A percentile compares a stretch with the other conserved stretches of the same genome.
These are phyloP conservation scores for Julus scanicus DNA, from an alignment of 2,888 invertebrate genomes.

Conservation along the genomic window DNA sequence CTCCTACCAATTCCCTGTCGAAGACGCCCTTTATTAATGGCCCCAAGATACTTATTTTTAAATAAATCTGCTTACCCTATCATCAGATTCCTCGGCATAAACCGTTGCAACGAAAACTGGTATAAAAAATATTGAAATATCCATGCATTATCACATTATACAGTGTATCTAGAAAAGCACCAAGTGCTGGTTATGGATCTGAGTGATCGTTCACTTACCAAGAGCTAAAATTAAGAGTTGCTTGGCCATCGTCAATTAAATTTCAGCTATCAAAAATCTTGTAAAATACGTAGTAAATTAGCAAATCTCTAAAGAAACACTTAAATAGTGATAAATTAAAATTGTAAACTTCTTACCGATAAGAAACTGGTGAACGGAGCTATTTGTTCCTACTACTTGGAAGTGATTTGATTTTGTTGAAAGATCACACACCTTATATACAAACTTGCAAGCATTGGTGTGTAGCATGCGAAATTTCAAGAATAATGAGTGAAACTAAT, in stretches of 20 bases:
- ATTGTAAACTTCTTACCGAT: background rate
- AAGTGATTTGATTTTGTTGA: background rate
- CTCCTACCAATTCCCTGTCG: too few species aligned
- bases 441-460: background rate
- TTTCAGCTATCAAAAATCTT: background rate
- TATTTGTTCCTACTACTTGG: background rate
- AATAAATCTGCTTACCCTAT: slow-evolving; percentile 9
- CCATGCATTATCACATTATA: background rate
- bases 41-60: too few species aligned
- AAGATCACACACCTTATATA: slow-evolving; percentile 2
- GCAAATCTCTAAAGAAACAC: background rate
- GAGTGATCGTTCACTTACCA: background rate
- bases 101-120: slow-evolving; percentile 9
- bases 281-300: background rate
- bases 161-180: background rate
- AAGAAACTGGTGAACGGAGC: background rate
- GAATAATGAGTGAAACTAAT: background rate
- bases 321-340: too few species aligned
- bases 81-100: slow-evolving; percentile 23
- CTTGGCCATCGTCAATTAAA: background rate
- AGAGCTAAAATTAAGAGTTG: background rate
- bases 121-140: background rate
- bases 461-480: slow-evolving; percentile 27
- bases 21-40: too few species aligned
- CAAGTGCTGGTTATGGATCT: background rate